These are phyloP conservation scores for Cyprinodon tularosa DNA, from an alignment of 2,113 vertebrate species.

Conservation along the genomic window DNA sequence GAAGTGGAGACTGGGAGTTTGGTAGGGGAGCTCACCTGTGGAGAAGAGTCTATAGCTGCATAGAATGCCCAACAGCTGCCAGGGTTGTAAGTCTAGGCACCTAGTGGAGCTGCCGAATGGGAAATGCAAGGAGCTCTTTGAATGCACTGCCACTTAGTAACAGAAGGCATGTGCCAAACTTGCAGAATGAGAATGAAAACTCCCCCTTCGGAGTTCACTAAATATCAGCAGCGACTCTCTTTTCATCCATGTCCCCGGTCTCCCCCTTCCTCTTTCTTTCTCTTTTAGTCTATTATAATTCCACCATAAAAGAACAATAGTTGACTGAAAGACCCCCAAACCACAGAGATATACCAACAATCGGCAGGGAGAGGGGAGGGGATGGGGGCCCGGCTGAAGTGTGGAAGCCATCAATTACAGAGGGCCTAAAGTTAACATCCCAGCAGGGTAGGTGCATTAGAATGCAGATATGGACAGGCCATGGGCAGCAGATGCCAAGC, in stretches of 20 bases:
- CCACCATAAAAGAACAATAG: slow-evolving; percentile 82
- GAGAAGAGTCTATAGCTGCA: slow-evolving; percentile 82
- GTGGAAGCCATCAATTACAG: slow-evolving; percentile 85
- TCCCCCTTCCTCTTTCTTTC: slow-evolving; percentile 47
- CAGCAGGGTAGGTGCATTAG: slow-evolving; percentile 81
- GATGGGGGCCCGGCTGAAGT: slow-evolving; percentile 75
- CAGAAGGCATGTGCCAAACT: slow-evolving; percentile 90
- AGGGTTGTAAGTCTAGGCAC: slow-evolving; percentile 85
- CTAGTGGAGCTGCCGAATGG: slow-evolving; percentile 82
- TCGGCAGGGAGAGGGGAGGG: slow-evolving; percentile 66
- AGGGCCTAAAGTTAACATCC: slow-evolving; percentile 82
- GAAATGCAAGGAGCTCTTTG: slow-evolving; percentile 79
- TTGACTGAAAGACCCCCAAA: slow-evolving; percentile 75
- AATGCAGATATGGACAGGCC: slow-evolving; percentile 81
- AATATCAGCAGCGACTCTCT: slow-evolving; percentile 77
- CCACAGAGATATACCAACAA: slow-evolving; percentile 81
- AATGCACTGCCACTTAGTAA: slow-evolving; percentile 85
- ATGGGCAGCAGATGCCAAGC: slow-evolving; percentile 82
- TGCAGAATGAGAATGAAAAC: slow-evolving; percentile 81
- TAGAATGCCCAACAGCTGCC: slow-evolving; percentile 87
- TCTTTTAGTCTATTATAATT: slow-evolving; percentile 76
- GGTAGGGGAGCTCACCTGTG: slow-evolving; percentile 84
- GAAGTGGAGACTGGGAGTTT: slow-evolving; percentile 78
- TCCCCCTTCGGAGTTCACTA: slow-evolving; percentile 78
- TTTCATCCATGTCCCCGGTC: slow-evolving; percentile 54